These are phyloP conservation scores for Neopipo cinnamomea DNA, from an alignment of 2,113 vertebrate species.

Conservation along the genomic window DNA sequence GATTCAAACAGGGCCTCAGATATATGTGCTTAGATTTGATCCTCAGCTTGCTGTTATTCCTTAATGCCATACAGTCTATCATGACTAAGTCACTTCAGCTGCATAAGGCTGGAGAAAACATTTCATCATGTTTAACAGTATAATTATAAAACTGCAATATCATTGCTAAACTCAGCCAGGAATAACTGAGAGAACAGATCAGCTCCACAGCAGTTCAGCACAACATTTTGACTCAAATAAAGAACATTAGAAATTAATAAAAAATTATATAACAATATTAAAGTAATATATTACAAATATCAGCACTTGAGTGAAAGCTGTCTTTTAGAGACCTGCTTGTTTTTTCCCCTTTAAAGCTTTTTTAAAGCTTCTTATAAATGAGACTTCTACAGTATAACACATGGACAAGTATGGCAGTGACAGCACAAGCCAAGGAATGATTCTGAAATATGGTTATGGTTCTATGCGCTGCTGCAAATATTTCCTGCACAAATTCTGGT, in stretches of 20 bases:
- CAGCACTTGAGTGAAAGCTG: background rate
- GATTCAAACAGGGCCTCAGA: background rate
- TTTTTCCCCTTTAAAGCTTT: background rate
- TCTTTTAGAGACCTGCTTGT: background rate
- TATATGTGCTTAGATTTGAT: background rate
- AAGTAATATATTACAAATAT: background rate
- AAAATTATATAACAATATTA: background rate
- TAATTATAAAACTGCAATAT: background rate
- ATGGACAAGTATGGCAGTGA: background rate
- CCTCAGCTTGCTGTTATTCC: background rate
- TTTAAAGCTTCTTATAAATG: background rate
- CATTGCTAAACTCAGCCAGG: background rate
- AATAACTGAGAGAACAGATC: background rate
- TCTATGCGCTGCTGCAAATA: background rate
- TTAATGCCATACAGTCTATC: background rate
- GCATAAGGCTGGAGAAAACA: background rate
- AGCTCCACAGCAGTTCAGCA: background rate
- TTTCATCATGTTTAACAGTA: background rate
- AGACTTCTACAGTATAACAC: background rate
- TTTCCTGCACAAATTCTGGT: background rate
- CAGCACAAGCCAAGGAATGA: background rate
- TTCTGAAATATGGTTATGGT: background rate
- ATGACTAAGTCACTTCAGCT: background rate
- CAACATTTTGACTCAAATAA: background rate
- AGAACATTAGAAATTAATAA: background rate